These are phyloP conservation scores for Trachurus trachurus DNA, from an alignment of 2,797 vertebrate genomes.

Conservation along the genomic window DNA sequence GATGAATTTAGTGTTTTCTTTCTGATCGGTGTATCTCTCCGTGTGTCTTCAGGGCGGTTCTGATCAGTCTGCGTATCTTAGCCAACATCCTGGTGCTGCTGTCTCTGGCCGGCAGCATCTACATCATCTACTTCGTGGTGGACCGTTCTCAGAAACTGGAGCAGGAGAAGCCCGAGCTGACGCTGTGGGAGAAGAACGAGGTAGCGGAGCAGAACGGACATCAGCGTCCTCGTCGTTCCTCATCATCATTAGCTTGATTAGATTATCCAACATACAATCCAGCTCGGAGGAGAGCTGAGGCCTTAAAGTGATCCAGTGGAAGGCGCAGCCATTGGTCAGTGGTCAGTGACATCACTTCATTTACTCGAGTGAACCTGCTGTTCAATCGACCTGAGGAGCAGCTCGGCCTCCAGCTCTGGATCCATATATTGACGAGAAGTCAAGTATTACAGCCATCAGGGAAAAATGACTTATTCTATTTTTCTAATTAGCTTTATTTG, in stretches of 20 bases:
- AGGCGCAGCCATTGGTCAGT: conserved; percentile 25
- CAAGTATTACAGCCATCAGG: not conserved
- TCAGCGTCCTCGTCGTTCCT: conserved; percentile 8
- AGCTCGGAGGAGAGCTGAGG: conserved; percentile 34
- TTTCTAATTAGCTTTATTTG: not conserved
- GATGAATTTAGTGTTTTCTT: not conserved
- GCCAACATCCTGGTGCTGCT: conserved; percentile 97
- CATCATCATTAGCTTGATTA: conserved; percentile 39
- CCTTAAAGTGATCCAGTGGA: conserved; percentile 16
- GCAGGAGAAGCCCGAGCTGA: conserved; percentile 91
- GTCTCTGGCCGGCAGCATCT: conserved; percentile 96
- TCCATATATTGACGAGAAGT: not conserved
- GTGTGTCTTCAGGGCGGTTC: conserved; percentile 87
- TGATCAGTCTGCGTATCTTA: conserved; percentile 93
- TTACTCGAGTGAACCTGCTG: conserved; percentile 2
- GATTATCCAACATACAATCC: conserved; percentile 47
- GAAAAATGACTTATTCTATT: not conserved
- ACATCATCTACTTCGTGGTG: conserved; percentile 99
- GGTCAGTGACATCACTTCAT: conserved; percentile 22
- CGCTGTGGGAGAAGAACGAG: conserved; percentile 99
- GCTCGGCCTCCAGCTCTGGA: not conserved
- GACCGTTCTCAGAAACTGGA: conserved; percentile 97
- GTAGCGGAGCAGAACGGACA: conserved; percentile 73
- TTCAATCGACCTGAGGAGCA: not conserved
- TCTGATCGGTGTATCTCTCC: not conserved